Evolutionary conservation across 2,888 invertebrate genomes (phyloP).

Genomic region (Hesperia comma): DNA sequence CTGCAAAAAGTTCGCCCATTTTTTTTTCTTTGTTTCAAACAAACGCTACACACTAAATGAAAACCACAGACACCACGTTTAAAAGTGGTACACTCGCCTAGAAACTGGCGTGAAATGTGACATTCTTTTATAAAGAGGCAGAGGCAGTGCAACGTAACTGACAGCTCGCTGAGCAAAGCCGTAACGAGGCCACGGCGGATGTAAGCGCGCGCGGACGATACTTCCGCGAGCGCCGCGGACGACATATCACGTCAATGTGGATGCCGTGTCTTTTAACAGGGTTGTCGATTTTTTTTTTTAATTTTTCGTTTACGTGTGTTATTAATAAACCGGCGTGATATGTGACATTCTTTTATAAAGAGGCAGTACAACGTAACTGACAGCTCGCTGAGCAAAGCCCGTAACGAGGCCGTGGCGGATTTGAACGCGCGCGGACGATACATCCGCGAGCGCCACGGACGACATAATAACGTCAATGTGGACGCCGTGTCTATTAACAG

Average conservation of each 20-base stretch:
- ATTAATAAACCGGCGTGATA: no score
- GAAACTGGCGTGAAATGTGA: slow-evolving; percentile 5
- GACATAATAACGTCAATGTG: slow-evolving; percentile 63
- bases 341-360: no score
- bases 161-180: slow-evolving; percentile 53
- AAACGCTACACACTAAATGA: no score
- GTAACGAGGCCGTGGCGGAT: slow-evolving; percentile 73
- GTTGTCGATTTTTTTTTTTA: not conserved
- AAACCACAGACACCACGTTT: no score
- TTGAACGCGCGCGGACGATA: slow-evolving; percentile 52
- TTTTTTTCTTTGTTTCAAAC: no score
- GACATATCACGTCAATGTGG: slow-evolving; percentile 62
- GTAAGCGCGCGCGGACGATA: slow-evolving; percentile 52
- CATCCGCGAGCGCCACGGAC: slow-evolving; percentile 55
- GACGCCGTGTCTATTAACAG: slow-evolving; percentile 1
- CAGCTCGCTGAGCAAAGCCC: slow-evolving; percentile 54
- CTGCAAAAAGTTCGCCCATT: no score
- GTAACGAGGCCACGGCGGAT: slow-evolving; percentile 73
- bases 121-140: slow-evolving; percentile 5
- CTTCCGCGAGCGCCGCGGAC: slow-evolving; percentile 54
- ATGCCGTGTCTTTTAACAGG: slow-evolving; percentile 1
- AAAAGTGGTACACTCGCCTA: not conserved
- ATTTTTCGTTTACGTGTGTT: not conserved
- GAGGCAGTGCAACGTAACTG: slow-evolving; percentile 12
- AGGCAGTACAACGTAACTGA: slow-evolving; percentile 9